These are phyloP conservation scores for Chloroclysta siterata DNA, from an alignment of 2,888 invertebrate genomes.

Conservation along the genomic window DNA sequence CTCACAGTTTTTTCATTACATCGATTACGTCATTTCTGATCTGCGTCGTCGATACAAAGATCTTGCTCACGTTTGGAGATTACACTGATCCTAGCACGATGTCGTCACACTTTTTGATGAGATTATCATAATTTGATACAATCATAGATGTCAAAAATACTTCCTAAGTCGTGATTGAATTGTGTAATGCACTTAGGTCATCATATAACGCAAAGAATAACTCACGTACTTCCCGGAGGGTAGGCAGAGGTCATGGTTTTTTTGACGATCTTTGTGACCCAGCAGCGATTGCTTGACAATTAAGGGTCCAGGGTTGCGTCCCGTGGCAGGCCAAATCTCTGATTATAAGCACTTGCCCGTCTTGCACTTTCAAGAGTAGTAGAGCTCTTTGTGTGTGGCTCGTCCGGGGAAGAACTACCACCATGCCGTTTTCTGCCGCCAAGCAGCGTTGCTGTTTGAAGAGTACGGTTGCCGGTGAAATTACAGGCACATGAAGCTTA, in stretches of 20 bases:
- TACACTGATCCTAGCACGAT: conserved; percentile 10
- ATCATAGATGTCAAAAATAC: conserved; percentile 30
- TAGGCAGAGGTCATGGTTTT: not conserved
- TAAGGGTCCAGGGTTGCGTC: no score
- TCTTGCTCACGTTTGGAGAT: conserved; percentile 15
- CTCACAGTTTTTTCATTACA: conserved; percentile 7
- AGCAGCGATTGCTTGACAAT: no score
- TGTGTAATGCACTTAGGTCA: conserved; percentile 18
- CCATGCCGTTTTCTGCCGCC: no score
- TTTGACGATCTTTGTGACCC: no score
- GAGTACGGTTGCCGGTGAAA: no score
- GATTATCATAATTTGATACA: conserved; percentile 27
- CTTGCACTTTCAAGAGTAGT: no score
- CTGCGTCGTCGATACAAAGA: conserved; percentile 17
- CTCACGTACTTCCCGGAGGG: not conserved
- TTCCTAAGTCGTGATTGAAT: conserved; percentile 28
- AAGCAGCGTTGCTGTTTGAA: no score
- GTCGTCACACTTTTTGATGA: conserved; percentile 6
- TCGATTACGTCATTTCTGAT: conserved; percentile 21
- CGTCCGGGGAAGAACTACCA: no score
- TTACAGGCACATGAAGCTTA: no score
- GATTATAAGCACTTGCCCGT: no score
- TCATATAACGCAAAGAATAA: not conserved
- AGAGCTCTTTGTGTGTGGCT: no score
- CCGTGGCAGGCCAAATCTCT: no score